These are phyloP conservation scores for Sterrhoptilus dennistouni DNA, from an alignment of 2,113 vertebrate genomes.

Conservation along the genomic window DNA sequence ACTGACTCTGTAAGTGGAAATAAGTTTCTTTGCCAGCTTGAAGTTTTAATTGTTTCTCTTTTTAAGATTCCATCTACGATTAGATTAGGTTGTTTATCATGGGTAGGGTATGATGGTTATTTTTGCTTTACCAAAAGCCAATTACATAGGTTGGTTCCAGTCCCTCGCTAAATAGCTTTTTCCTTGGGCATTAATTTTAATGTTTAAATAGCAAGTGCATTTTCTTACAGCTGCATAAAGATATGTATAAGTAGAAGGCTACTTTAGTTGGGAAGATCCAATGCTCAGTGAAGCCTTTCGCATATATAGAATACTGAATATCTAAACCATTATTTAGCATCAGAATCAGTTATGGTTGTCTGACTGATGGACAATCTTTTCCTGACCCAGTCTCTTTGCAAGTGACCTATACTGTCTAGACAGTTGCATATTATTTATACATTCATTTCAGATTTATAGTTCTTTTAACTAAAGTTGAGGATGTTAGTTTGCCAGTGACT, in stretches of 20 bases:
- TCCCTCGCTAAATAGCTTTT: slow-evolving; percentile 63
- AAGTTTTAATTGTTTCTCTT: slow-evolving; percentile 41
- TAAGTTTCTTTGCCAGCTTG: not conserved
- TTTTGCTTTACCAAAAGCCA: slow-evolving; percentile 72
- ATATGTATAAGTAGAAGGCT: slow-evolving; percentile 81
- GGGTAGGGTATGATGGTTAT: slow-evolving; percentile 19
- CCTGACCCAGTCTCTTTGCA: slow-evolving; percentile 91
- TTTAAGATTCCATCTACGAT: slow-evolving; percentile 50
- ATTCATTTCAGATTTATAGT: slow-evolving; percentile 87
- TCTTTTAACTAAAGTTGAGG: slow-evolving; percentile 69
- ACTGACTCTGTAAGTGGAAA: not conserved
- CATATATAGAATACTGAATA: slow-evolving; percentile 98
- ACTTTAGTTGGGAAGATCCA: slow-evolving; percentile 85
- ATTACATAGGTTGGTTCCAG: slow-evolving; percentile 62
- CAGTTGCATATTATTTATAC: slow-evolving; percentile 93
- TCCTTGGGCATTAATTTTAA: slow-evolving; percentile 79
- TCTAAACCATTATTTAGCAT: slow-evolving; percentile 97
- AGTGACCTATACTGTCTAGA: slow-evolving; percentile 98
- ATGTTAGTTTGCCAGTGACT: slow-evolving; percentile 57
- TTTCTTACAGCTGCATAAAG: slow-evolving; percentile 83
- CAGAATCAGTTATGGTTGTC: slow-evolving; percentile 99
- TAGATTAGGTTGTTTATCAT: not conserved
- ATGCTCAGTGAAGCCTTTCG: slow-evolving; percentile 97
- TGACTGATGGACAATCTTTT: slow-evolving; percentile 99
- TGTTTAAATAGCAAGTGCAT: slow-evolving; percentile 80